Evolutionary conservation across 2,113 vertebrate species (phyloP), one percentile per base, ranked within the genome.

Genomic region (Eretmochelys imbricata): DNA sequence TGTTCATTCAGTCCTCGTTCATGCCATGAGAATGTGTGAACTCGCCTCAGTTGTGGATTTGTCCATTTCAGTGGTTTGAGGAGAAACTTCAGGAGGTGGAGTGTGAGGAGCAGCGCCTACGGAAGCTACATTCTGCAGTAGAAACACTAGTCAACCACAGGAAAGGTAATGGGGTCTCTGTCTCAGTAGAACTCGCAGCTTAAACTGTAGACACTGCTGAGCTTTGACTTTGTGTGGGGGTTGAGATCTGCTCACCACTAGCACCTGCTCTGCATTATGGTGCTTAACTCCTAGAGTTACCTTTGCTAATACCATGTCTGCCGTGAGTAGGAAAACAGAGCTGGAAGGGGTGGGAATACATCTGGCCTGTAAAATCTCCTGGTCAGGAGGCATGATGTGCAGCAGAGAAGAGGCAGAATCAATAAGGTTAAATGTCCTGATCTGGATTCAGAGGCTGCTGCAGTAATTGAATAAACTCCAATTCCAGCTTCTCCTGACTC

Each of bases 1-100:
- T 0, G 7, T 25, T 49, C 46, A 27, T 81, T 53, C 25, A 24
- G 29, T 50, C 20, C 46, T 53, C 27, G 0, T 0, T 22, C 27
- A 22, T 50, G 10, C 65, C 49, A 22, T 6, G 12, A 8, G 48
- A 48, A n/a, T 46, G 50, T 27, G 10, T 62, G 57, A 84, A 55
- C 22, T 46, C 85, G 46, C 11, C 89, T 94, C 22, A 82, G 78
- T 90, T 49, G 91, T 86, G 89, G 55, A 29, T 94, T 96, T 90
- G 29, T 86, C 91, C 72, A 0, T 97, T 98, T 80, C 98, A 99
- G 99, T 99, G 99, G 99, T 99, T 99, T 80, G 99, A 99, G 97
- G 99, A 99, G 97, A 99, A 99, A 97, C 98, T 99, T 93, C 99
- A 99, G 98, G 99, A 99, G 97, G 99, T 99, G 84, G 99, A 99